Percentiles rank a stretch among this genome's conserved stretches.
Evolutionary conservation across 2,113 vertebrate species (phyloP).

Genomic region (Mungos mungo): DNA sequence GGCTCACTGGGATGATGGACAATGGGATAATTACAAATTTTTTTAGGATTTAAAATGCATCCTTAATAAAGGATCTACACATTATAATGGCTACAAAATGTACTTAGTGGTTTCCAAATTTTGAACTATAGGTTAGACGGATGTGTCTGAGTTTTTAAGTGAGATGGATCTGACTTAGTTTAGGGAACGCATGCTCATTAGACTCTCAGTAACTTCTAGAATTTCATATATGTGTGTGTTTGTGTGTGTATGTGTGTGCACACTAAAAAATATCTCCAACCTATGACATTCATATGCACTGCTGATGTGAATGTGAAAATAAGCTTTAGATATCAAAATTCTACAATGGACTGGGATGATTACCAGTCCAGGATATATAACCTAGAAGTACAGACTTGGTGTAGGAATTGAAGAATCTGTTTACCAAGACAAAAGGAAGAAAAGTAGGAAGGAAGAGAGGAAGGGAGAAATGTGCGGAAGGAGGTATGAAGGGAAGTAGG

Average conservation of each 20-base stretch:
- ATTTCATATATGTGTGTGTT: background rate
- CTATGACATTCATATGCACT: background rate
- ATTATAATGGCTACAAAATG: background rate
- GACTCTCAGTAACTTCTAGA: background rate
- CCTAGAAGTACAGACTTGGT: background rate
- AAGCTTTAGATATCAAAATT: background rate
- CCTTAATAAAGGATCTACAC: background rate
- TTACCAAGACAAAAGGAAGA: background rate
- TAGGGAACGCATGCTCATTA: constrained; percentile 32
- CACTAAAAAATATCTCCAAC: background rate
- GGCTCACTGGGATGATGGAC: background rate
- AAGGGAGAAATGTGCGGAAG: too few relatives aligned
- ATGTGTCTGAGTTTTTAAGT: constrained; percentile 19
- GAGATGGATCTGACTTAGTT: constrained; percentile 33
- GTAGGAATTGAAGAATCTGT: background rate
- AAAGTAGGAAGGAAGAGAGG: background rate
- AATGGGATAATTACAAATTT: background rate
- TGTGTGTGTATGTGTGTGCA: background rate
- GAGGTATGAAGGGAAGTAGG: too few relatives aligned
- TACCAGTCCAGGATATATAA: background rate
- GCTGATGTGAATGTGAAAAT: background rate
- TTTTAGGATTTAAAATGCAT: background rate
- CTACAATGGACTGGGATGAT: background rate
- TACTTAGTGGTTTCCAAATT: background rate
- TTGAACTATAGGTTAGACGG: background rate